These are phyloP conservation scores for Merodon equestris DNA, from an alignment of 2,888 invertebrate species.

Conservation along the genomic window DNA sequence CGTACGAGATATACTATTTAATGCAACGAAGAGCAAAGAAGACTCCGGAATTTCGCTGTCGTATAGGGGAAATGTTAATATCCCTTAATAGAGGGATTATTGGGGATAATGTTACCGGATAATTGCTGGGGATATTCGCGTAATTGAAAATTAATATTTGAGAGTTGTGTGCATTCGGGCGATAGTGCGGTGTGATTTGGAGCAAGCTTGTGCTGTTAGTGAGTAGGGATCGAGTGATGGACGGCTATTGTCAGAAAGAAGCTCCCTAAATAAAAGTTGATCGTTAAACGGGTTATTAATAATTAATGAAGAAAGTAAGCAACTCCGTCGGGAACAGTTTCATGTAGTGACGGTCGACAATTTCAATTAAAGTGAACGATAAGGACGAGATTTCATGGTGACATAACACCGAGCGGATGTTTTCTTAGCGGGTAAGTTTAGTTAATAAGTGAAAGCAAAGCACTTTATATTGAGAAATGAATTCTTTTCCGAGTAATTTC, in stretches of 20 bases:
- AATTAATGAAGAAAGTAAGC: conserved; percentile 32
- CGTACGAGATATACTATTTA: conserved; percentile 55
- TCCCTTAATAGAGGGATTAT: conserved; percentile 68
- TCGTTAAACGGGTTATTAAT: conserved; percentile 47
- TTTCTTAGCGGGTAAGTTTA: conserved; percentile 63
- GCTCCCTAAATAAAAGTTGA: conserved; percentile 35
- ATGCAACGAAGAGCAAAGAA: conserved; percentile 53
- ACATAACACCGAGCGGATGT: conserved; percentile 58
- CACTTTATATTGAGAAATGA: no score
- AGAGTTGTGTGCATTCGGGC: conserved; percentile 40
- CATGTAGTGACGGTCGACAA: conserved; percentile 1
- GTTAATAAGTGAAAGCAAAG: no score
- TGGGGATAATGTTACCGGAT: conserved; percentile 66
- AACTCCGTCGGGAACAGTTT: neutral
- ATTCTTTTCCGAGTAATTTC: no score
- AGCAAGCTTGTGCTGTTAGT: neutral
- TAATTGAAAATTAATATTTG: conserved; percentile 69
- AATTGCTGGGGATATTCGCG: conserved; percentile 66
- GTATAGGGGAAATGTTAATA: conserved; percentile 66
- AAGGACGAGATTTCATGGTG: conserved; percentile 58
- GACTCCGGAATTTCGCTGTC: conserved; percentile 56
- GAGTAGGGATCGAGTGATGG: conserved; percentile 4
- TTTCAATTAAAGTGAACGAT: conserved; percentile 36
- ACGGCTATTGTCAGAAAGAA: neutral
- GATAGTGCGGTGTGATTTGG: neutral